Base-by-base conservation (phyloP, 2,113 vertebrate species). In the Butorides virescens region DNA sequence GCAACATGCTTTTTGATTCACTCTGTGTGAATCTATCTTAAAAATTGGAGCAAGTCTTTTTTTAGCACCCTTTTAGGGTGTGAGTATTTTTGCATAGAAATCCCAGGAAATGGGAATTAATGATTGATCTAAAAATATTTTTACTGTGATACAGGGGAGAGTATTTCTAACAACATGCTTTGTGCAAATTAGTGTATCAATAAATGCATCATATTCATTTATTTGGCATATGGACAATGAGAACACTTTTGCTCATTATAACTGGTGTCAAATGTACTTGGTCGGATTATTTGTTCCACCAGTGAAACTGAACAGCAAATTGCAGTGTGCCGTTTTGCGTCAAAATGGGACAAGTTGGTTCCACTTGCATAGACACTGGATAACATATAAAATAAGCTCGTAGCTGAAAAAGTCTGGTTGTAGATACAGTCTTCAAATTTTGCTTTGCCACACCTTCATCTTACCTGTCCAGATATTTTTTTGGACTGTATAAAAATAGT, bases 71-170 rank as follows among this genome's bases (percentile, higher is more conserved):
- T 93, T 84, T 62, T 37, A 70, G 50, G 16, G 37, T 67, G 15
- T 56, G 34, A 72, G 44, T 70, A 29, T 67, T 91, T 88, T 70
- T 81, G 52, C 76, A 63, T 72, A 87, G 65, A 84, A 94, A 78
- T 32, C 23, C 23, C 44, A 67, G 47, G 58, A 95, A 95, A 81
- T 27, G 7, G 26, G 44, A 91, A 92, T 91, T 89, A 92, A 83
- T 66, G 80, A 89, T 26, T 22, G 18, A 56, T 77, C 80, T 91
- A 89, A 91, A 95, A 95, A 92, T 88, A 92, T 55, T 90, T 93
- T 90, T 92, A 44, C 59, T 86, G 75, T 78, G 56, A 55, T 71
- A 44, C 34, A 77, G 55, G 39, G 15, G 29, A 95, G 75, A 39
- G 14, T 77, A 52, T 59, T 96, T 89, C 65, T 86, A 89, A 71